A percentile compares a stretch with the other conserved stretches of the same genome.
Evolutionary conservation across 2,888 invertebrate genomes (phyloP).

Genomic region (Orthonychiurus folsomi): DNA sequence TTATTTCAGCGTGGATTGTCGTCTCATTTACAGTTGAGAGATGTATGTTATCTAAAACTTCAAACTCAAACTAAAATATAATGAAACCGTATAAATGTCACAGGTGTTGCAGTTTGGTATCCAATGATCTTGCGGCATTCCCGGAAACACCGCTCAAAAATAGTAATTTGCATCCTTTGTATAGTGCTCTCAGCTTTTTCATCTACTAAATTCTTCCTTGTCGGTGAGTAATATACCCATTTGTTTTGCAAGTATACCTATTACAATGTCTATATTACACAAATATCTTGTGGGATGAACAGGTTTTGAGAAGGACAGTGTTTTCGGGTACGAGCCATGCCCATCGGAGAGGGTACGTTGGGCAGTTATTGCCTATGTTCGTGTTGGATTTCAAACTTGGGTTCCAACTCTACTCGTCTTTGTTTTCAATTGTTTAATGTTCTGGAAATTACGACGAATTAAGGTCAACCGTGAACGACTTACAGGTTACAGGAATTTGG

Average conservation of each 20-base stretch:
- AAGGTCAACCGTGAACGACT: conserved; percentile 23
- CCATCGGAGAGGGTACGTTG: conserved; percentile 41
- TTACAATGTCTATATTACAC: no score
- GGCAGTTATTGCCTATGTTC: conserved; percentile 43
- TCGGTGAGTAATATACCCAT: no score
- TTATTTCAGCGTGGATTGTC: conserved; percentile 45
- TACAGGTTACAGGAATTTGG: conserved; percentile 21
- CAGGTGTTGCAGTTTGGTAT: conserved; percentile 37
- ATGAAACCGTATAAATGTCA: conserved; percentile 42
- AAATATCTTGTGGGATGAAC: no score
- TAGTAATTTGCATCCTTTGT: conserved; percentile 20
- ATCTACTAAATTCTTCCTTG: conserved; percentile 43
- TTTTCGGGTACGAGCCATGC: conserved; percentile 44
- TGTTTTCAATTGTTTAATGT: conserved; percentile 43
- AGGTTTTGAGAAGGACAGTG: conserved; percentile 46
- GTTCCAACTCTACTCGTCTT: conserved; percentile 44
- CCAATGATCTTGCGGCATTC: conserved; percentile 27
- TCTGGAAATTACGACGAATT: conserved; percentile 35
- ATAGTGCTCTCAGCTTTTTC: conserved; percentile 40
- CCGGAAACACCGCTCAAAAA: conserved; percentile 22
- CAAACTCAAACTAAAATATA: no score
- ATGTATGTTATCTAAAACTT: no score
- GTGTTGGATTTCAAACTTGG: conserved; percentile 45
- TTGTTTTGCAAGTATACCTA: no score
- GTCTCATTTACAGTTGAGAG: conserved; percentile 44